Evolutionary conservation across 2,113 vertebrate genomes (phyloP).

Genomic region (Epinephelus fuscoguttatus): DNA sequence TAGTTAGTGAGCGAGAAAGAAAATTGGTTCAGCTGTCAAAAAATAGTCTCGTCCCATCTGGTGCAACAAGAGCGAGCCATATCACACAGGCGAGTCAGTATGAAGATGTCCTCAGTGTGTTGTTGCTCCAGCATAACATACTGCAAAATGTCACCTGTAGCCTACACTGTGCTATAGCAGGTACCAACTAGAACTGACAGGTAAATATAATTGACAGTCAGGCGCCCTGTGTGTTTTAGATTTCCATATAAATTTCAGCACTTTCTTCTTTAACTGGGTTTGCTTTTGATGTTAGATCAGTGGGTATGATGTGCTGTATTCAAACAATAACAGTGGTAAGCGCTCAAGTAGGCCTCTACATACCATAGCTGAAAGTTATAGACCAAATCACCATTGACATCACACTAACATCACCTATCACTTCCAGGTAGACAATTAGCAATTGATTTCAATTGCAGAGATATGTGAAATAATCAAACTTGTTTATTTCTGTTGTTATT

Average conservation of each 20-base stretch:
- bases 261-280: background rate
- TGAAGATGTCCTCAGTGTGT: background rate
- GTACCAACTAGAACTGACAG: constrained; percentile 14
- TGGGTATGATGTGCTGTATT: background rate
- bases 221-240: background rate
- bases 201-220: constrained; percentile 18
- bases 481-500: too few species aligned
- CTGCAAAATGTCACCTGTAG: background rate
- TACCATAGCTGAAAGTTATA: background rate
- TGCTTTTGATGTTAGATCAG: constrained; percentile 24
- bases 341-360: background rate
- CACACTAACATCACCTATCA: too few species aligned
- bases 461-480: too few species aligned
- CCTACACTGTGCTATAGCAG: background rate
- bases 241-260: background rate
- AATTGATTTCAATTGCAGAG: too few species aligned
- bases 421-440: too few species aligned
- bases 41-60: constrained; percentile 16
- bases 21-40: constrained; percentile 15
- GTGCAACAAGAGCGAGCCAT: background rate
- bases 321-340: background rate
- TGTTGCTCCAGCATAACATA: constrained; percentile 17
- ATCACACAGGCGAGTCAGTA: constrained; percentile 3
- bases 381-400: too few species aligned
- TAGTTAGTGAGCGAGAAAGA: background rate